Conservation (phyloP, 2,113 vertebrate genomes). For the Heteronetta atricapilla region DNA sequence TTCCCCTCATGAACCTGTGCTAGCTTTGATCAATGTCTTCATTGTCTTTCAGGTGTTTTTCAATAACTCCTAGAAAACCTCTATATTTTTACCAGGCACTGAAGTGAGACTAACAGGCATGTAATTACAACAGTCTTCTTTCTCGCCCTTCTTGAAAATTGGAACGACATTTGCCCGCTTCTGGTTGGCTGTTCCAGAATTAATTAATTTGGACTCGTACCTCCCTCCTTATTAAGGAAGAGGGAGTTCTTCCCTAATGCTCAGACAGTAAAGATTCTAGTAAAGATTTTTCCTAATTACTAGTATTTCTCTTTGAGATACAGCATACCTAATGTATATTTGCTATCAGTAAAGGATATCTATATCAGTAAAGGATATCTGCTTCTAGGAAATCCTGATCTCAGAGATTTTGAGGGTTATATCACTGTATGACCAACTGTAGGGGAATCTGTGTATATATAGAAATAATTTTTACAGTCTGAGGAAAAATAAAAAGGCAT, state of each 20-base stretch:
- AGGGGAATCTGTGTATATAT: neutral
- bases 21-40: no score
- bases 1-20: no score
- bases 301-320: neutral
- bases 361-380: neutral
- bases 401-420: neutral
- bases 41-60: no score
- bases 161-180: neutral
- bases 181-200: neutral
- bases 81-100: no score
- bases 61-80: no score
- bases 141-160: no score
- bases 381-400: neutral
- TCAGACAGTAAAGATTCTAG: neutral
- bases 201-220: neutral
- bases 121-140: no score
- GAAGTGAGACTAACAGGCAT: no score
- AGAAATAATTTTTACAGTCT: neutral
- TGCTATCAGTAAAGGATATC: neutral
- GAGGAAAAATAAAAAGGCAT: neutral
- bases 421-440: neutral
- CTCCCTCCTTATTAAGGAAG: neutral
- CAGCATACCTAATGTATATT: neutral
- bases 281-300: neutral
- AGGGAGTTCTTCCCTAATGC: neutral